phyloP scores from a whole-genome alignment of 2,888 invertebrate species.

The Netelia fuscicornis region DNA sequence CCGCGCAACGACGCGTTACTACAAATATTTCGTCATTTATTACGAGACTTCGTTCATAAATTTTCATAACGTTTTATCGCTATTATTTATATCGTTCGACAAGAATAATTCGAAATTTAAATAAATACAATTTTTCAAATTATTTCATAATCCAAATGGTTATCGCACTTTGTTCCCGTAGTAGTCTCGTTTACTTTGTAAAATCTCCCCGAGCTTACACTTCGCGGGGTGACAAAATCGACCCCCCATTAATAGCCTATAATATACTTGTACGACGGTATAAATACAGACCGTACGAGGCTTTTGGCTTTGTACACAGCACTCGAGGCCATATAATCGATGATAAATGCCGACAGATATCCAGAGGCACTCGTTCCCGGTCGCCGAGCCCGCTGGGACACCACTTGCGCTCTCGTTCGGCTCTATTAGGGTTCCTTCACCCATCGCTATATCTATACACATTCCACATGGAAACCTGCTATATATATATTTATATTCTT shows the following conservation, averaged over 20 bases:
- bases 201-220: background rate
- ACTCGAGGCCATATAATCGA: constrained; percentile 75
- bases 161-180: background rate
- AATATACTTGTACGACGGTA: constrained; percentile 34
- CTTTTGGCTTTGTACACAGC: constrained; percentile 6
- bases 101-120: too few species aligned
- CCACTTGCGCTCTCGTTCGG: constrained; percentile 78
- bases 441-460: constrained; percentile 41
- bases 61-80: too few species aligned
- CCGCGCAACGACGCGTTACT: too few species aligned
- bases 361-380: constrained; percentile 74
- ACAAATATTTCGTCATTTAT: too few species aligned
- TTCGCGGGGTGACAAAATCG: background rate
- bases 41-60: too few species aligned
- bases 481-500: constrained; percentile 7
- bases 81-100: too few species aligned
- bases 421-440: constrained; percentile 79
- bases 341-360: constrained; percentile 81
- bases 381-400: constrained; percentile 78
- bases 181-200: background rate
- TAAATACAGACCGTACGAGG: constrained; percentile 21
- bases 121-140: too few species aligned
- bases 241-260: constrained; percentile 28
- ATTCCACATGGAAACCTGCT: constrained; percentile 48
- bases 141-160: too few species aligned